These are phyloP conservation scores for Mermis nigrescens DNA, from an alignment of 2,888 invertebrate genomes.

Conservation along the genomic window DNA sequence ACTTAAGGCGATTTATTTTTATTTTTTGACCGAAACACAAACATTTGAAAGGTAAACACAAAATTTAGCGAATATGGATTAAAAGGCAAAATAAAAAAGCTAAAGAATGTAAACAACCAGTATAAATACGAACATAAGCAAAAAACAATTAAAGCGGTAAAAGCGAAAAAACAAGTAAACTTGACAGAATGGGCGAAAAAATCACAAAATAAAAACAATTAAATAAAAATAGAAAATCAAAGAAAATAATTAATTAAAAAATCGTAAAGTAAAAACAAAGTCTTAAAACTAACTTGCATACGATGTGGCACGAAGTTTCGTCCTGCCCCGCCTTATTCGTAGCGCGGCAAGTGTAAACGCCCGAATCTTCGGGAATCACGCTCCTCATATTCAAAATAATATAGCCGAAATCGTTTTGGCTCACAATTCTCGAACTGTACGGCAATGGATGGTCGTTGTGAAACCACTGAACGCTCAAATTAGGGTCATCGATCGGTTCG, in stretches of 20 bases:
- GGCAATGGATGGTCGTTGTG: conserved; percentile 61
- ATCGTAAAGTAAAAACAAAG: background rate
- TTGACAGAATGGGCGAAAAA: no score
- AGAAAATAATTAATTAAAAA: background rate
- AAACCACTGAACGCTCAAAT: conserved; percentile 85
- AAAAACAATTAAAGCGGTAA: no score
- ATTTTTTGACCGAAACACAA: no score
- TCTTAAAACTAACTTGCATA: conserved; percentile 27
- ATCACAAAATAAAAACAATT: no score
- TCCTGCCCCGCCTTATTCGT: conserved; percentile 78
- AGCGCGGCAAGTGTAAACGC: conserved; percentile 69
- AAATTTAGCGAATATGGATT: no score
- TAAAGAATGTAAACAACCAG: no score
- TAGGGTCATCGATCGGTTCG: conserved; percentile 68
- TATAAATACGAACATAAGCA: no score
- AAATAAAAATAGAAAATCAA: no score
- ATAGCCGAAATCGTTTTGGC: conserved; percentile 91
- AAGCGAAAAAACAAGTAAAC: no score
- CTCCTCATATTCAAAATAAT: conserved; percentile 84
- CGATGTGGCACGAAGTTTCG: conserved; percentile 80
- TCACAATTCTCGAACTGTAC: conserved; percentile 52
- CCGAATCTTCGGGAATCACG: conserved; percentile 81
- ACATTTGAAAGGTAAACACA: no score
- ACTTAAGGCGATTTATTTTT: no score
- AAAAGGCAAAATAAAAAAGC: no score